Evolutionary conservation across 2,888 invertebrate genomes (phyloP).

Genomic region (Hypolimnas misippus): DNA sequence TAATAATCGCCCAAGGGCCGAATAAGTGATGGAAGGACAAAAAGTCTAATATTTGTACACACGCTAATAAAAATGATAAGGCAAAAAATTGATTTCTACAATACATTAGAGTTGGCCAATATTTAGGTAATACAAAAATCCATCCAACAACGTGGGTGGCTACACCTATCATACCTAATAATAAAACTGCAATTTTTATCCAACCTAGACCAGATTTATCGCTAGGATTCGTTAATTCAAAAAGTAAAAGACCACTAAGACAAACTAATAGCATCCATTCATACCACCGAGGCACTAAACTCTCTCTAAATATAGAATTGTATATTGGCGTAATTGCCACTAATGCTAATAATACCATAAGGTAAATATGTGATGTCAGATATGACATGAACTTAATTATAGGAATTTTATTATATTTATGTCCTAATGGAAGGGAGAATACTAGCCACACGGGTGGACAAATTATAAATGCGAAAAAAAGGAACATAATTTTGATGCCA

Average conservation of each 20-base stretch:
- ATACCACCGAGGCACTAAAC: conserved; percentile 95
- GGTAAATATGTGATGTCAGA: conserved; percentile 98
- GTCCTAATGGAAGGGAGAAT: conserved; percentile 96
- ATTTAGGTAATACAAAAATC: conserved; percentile 86
- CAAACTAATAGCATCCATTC: conserved; percentile 98
- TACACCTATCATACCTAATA: conserved; percentile 95
- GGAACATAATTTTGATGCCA: conserved; percentile 95
- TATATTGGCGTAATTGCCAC: conserved; percentile 95
- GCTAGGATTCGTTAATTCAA: conserved; percentile 98
- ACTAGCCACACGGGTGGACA: conserved; percentile 98
- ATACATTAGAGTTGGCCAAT: conserved; percentile 95
- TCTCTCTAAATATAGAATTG: conserved; percentile 89
- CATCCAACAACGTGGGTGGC: conserved; percentile 94
- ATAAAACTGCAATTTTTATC: conserved; percentile 93
- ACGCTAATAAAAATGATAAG: conserved; percentile 96
- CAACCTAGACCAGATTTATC: conserved; percentile 98
- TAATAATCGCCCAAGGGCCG: conserved; percentile 99
- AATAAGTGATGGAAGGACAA: conserved; percentile 99
- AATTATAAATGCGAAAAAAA: conserved; percentile 95
- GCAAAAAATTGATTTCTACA: conserved; percentile 98
- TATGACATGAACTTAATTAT: conserved; percentile 99
- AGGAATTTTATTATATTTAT: conserved; percentile 98
- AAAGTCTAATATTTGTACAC: conserved; percentile 98
- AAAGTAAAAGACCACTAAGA: conserved; percentile 96
- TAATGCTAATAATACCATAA: conserved; percentile 96